Evolutionary conservation across 2,888 invertebrate species (phyloP), one percentile per base, ranked within the genome.

Genomic region (Watsonalla cultraria): DNA sequence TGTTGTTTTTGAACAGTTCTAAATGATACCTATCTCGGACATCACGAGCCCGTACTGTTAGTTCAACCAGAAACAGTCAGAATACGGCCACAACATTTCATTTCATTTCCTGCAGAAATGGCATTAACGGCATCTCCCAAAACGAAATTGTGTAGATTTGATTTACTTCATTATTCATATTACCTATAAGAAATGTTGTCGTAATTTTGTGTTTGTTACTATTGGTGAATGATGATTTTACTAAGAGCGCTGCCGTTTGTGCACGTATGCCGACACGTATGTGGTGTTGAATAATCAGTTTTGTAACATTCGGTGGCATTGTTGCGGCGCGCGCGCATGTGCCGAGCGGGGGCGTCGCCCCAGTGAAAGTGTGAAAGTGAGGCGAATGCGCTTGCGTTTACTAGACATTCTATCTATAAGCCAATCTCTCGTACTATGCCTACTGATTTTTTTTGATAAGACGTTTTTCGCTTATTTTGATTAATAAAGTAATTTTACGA

Each of bases 331-430:
- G 66, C 42, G 66, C 62, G 67, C 66, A 69, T 70, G 71, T 72
- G 71, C 72, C 66, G 15, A 49, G 39, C 76, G 82, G 78, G 84
- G 85, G 79, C 89, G 90, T 82, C 86, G 88, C 76, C 86, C 86
- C 75, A 90, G 90, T 88, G 90, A 90, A 90, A 90, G 90, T 90
- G 90, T 86, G 90, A 90, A 90, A 90, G 90, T 90, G 90, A 90
- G 80, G 81, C 86, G 84, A 88, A 86, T 83, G 86, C 81, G 80
- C 85, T 71, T 62, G 72, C 70, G 66, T 61, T 62, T 51, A 53
- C 61, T 64, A 65, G 62, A 56, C 60, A 55, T 52, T 60, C 53
- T 58, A 62, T 62, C 57, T 57, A 59, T 55, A 54, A 58, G 50
- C 55, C 57, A 48, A 61, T 47, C 55, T 53, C 14, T 15, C 35